A percentile compares a stretch with the other conserved stretches of the same genome.
Evolutionary conservation across 2,797 vertebrate species (phyloP).

Genomic region (Carapus acus): DNA sequence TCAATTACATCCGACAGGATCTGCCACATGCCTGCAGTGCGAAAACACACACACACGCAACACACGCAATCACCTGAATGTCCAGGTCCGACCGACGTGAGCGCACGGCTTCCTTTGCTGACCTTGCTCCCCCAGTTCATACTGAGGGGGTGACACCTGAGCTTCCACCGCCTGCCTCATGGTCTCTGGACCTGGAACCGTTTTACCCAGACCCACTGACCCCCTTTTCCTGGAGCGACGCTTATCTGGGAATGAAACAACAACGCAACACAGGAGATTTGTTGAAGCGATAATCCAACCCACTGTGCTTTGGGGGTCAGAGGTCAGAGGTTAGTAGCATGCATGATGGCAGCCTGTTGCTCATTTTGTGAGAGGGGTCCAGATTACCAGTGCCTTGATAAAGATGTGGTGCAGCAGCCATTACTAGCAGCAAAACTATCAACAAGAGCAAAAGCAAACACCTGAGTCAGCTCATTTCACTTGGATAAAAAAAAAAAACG

Average conservation of each 20-base stretch:
- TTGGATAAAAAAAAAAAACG: no score
- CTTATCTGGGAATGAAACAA: conserved; percentile 13
- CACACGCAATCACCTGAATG: rapidly evolving
- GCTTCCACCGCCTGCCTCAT: conserved; percentile 70
- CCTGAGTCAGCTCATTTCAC: no score
- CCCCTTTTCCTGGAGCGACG: not conserved
- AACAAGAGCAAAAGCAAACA: no score
- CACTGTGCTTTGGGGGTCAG: no score
- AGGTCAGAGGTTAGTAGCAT: conserved; percentile 48
- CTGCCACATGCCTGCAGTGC: conserved; percentile 74
- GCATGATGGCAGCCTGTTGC: conserved; percentile 8
- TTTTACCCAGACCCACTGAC: conserved; percentile 24
- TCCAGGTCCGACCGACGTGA: not conserved
- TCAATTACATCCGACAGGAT: conserved; percentile 81
- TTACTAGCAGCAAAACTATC: no score
- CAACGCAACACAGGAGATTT: not conserved
- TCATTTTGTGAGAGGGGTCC: conserved; percentile 12
- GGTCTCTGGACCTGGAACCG: conserved; percentile 33
- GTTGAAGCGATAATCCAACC: conserved; percentile 1
- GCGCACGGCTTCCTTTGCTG: conserved; percentile 27
- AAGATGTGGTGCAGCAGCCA: no score
- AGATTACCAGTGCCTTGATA: not conserved
- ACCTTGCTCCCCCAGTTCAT: conserved; percentile 68
- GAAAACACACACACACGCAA: conserved; percentile 10
- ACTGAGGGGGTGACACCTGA: conserved; percentile 51